Evolutionary conservation across 30 jellyfish, hydroid and myxozoan genomes (phyloP), one percentile per base, ranked within the genome.

Genomic region (Hydractinia echinata): DNA sequence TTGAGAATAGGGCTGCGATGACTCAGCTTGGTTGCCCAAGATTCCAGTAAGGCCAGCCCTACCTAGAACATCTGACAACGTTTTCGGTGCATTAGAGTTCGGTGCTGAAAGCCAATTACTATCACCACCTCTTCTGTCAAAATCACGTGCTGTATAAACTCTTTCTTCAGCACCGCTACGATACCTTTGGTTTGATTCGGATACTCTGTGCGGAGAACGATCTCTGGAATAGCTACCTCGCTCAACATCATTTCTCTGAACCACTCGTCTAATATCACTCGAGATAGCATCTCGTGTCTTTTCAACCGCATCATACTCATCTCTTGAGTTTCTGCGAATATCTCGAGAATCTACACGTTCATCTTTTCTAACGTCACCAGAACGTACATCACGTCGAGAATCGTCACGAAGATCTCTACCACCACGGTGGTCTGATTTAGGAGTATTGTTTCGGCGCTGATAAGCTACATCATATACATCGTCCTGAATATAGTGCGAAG

Each of bases 11-110:
- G 74, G 39, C 18, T 13, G 19, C 9, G 74, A 44, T 13, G 48
- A 77, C 18, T 89, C 90, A 53, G 88, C 83, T 79, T 89, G 79
- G 64, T 83, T 62, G 5, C 99, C 99, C 20, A 93, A 91, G 53
- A 93, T 93, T 39, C 99, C 99, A 73, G 96, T 84, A 52, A 93
- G 88, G 48, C 99, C 99, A 54, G 99, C 99, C 44, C 99, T 85
- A 61, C 89, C 96, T 13, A 93, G 90, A 61, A 93, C 88, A 79
- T 93, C 99, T 16, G 91, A 76, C 79, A 93, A 62, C 51, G 99
- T 88, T 58, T 93, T 93, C 10, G 94, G 99, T 8, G 99, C 97
- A 67, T 85, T 73, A 5, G 62, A 30, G n/a, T 71, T 71, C 8
- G 81, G 81, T 20, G 81, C 52, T 6, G 55, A 20, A 19, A 71